These are phyloP conservation scores for Capitulum mitella DNA, from an alignment of 2,888 invertebrate genomes.

Conservation along the genomic window DNA sequence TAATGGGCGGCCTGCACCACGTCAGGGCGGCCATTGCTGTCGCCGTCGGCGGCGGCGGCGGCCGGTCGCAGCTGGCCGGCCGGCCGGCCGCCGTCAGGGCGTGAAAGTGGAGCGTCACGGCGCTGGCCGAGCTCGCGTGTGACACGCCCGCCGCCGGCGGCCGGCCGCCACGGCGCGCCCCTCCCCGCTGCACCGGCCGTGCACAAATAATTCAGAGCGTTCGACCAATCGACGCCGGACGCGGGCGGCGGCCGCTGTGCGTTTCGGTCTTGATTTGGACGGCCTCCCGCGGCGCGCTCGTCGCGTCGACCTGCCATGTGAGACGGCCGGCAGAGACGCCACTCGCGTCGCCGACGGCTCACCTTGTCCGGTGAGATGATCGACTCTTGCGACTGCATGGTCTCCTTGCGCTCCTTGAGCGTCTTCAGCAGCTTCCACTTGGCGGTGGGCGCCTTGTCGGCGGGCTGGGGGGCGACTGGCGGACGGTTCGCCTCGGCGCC, in stretches of 20 bases:
- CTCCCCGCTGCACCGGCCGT: background rate
- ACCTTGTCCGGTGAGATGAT: constrained; percentile 8
- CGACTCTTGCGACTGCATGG: constrained; percentile 41
- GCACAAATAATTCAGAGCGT: background rate
- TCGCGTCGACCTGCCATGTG: background rate
- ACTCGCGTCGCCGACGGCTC: constrained; percentile 50
- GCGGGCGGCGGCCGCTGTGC: background rate
- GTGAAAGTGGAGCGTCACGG: too few species aligned
- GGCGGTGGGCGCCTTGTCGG: constrained; percentile 41
- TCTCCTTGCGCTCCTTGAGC: constrained; percentile 78
- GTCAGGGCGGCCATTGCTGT: too few species aligned
- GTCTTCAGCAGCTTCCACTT: constrained; percentile 88
- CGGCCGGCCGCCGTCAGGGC: too few species aligned
- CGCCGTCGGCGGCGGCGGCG: too few species aligned
- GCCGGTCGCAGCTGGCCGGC: too few species aligned
- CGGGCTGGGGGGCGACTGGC: background rate
- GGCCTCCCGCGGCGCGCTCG: background rate
- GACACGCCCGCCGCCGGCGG: too few species aligned
- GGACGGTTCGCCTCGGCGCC: too few species aligned
- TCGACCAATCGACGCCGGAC: background rate
- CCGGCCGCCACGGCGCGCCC: too few species aligned
- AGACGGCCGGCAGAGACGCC: background rate
- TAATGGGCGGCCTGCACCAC: too few species aligned
- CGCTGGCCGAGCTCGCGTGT: too few species aligned
- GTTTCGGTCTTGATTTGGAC: background rate